A percentile compares a stretch with the other conserved stretches of the same genome.
These are phyloP conservation scores for Drosophila putrida DNA, from an alignment of 2,888 invertebrate species.

Conservation along the genomic window DNA sequence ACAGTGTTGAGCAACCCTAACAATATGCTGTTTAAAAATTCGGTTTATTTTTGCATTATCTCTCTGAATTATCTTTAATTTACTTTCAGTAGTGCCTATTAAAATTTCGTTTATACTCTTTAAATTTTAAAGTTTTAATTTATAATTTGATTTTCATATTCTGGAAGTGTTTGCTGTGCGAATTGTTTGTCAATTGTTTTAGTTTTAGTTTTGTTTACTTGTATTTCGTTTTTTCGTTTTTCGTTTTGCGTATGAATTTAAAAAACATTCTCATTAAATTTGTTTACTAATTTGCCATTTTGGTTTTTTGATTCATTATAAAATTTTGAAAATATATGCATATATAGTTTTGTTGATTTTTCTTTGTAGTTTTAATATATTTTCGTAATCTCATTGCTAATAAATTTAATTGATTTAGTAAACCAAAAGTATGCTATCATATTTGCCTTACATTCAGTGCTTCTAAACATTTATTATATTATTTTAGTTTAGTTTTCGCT, in stretches of 20 bases:
- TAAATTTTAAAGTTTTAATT: conserved; percentile 33
- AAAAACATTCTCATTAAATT: conserved; percentile 71
- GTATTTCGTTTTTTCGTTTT: conserved; percentile 9
- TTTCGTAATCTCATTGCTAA: conserved; percentile 68
- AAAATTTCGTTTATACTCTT: conserved; percentile 39
- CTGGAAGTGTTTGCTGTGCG: conserved; percentile 84
- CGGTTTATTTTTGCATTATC: conserved; percentile 56
- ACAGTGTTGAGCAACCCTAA: conserved; percentile 38
- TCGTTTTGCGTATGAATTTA: conserved; percentile 73
- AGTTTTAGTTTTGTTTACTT: conserved; percentile 27
- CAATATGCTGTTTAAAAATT: conserved; percentile 57
- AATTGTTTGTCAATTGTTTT: conserved; percentile 74
- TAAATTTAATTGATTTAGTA: conserved; percentile 73
- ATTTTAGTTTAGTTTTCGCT: conserved; percentile 29
- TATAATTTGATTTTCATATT: conserved; percentile 48
- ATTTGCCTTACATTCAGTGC: conserved; percentile 63
- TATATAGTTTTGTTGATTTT: conserved; percentile 53
- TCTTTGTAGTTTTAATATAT: conserved; percentile 38
- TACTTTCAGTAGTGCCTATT: conserved; percentile 51
- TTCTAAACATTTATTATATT: conserved; percentile 57
- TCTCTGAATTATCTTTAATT: conserved; percentile 38
- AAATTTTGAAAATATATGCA: conserved; percentile 77
- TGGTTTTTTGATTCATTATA: conserved; percentile 64
- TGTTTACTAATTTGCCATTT: conserved; percentile 66
- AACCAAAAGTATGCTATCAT: conserved; percentile 61